Conservation (phyloP, 2,113 vertebrate species). For the Alligator sinensis region DNA sequence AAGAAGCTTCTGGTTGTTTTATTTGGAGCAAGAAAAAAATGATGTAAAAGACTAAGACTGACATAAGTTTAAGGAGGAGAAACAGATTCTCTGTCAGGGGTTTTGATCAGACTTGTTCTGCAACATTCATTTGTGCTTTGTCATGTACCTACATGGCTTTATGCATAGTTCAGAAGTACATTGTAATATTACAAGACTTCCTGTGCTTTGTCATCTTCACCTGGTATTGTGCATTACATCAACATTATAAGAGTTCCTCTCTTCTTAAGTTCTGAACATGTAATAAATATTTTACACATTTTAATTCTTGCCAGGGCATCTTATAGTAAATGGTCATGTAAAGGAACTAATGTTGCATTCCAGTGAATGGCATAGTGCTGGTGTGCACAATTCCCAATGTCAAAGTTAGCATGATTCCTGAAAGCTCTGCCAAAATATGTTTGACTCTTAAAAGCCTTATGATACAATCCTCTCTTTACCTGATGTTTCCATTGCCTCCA, state of each 20-base stretch:
- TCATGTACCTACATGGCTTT: neutral
- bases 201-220: neutral
- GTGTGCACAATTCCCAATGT: neutral
- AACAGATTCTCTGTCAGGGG: neutral
- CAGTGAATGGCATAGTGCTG: neutral
- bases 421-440: neutral
- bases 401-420: neutral
- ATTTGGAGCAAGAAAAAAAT: neutral
- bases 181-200: neutral
- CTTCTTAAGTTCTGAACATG: neutral
- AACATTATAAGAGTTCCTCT: neutral
- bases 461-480: neutral
- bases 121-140: constrained; percentile 1
- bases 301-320: neutral
- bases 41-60: constrained; percentile 12
- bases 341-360: neutral
- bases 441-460: neutral
- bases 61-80: neutral
- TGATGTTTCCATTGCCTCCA: neutral
- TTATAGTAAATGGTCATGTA: neutral
- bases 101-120: constrained; percentile 21
- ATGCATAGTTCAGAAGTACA: neutral
- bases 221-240: neutral
- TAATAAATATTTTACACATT: neutral
- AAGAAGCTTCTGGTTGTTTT: constrained; percentile 10